Evolutionary conservation across 2,888 invertebrate genomes (phyloP), one percentile per base, ranked within the genome.

Genomic region (Blera fallax): DNA sequence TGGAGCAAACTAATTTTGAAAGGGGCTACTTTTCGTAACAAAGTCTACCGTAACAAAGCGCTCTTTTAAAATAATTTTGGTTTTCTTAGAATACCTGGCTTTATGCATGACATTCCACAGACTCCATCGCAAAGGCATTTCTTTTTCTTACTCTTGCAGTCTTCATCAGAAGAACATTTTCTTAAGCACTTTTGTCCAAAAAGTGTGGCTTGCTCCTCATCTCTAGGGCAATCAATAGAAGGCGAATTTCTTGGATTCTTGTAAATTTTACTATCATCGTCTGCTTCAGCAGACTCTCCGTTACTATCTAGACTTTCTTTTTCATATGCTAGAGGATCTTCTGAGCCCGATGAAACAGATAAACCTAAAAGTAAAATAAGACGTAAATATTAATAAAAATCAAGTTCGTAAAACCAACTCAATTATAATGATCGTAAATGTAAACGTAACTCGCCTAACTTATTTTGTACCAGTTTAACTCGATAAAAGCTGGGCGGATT

Each of bases 71-170:
- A 14, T 8, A 0, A 10, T 11, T 37, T 29, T 2, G 0, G n/a
- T n/a, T 24, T 21, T 24, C n/a, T 7, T 14, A 7, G 1, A 16
- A 45, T 89, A 98, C 98, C 97, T 91, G 98, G 98, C 92, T 99
- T 98, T 88, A 99, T 98, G 92, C 99, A 99, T 69, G 98, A 98
- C 95, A 98, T 96, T 76, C 99, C 99, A 90, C 99, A 99, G 1
- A 96, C 95, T 58, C 98, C 99, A 91, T 99, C 99, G 91, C 99
- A 99, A 87, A 98, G 94, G 91, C 99, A 99, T 91, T 98, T 96
- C 93, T 98, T 98, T 93, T 97, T 97, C 93, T 97, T 97, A 91
- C 98, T 98, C 92, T 98, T 98, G 92, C 99, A 99, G 92, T 99
- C 98, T 90, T 97, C 97, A 90, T 99, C 98, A 0, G 96, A 96